Percentiles rank a stretch among this genome's conserved stretches.
These are phyloP conservation scores for Lepidocolaptes lacrymiger DNA, from an alignment of 2,797 vertebrate genomes.

Conservation along the genomic window DNA sequence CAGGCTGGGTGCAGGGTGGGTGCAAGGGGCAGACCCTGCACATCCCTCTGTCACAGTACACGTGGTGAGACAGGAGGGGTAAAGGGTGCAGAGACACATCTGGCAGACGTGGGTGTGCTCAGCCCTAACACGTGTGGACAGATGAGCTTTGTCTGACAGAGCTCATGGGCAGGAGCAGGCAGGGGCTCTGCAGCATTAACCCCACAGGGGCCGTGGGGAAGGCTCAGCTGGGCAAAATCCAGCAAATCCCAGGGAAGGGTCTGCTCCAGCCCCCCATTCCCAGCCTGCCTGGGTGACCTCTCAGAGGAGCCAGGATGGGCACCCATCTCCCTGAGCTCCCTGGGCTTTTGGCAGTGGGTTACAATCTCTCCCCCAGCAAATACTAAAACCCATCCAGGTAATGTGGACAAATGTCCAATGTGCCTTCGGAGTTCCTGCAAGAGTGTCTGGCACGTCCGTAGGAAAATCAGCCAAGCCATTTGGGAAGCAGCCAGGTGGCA, in stretches of 20 bases:
- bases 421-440: accelerated
- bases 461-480: conserved; percentile 2
- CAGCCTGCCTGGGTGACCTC: background rate
- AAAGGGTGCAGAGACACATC: background rate
- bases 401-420: accelerated
- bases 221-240: background rate
- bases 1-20: accelerated
- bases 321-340: background rate
- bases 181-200: background rate
- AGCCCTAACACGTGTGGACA: conserved; percentile 10
- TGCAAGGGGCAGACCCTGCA: accelerated
- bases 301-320: accelerated
- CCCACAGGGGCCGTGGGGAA: accelerated
- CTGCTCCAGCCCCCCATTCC: accelerated
- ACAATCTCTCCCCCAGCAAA: accelerated
- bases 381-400: accelerated
- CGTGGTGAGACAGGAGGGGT: accelerated
- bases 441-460: accelerated
- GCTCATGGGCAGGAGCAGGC: background rate
- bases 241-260: background rate
- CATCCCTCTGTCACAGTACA: accelerated
- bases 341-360: accelerated
- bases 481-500: conserved; percentile 17
- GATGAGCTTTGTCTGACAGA: background rate
- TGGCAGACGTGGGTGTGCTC: background rate